Evolutionary conservation across 2,797 vertebrate genomes (phyloP), one percentile per base, ranked within the genome.

Genomic region (Liasis olivaceus): DNA sequence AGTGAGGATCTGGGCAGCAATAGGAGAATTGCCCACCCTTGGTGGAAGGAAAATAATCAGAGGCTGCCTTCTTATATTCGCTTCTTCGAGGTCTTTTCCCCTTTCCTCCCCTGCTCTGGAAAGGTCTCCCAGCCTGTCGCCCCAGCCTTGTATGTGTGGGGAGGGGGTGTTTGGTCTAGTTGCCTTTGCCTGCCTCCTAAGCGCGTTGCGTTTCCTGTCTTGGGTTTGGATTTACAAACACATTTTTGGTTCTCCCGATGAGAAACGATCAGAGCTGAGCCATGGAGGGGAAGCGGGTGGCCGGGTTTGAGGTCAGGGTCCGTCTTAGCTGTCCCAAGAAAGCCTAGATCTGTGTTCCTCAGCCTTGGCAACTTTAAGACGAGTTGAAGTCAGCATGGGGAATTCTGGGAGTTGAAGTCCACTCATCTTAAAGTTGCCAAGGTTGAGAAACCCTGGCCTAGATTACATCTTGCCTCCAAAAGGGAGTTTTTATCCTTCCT

Each of bases 41-140:
- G 0, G 0, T 58, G 72, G 93, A 66, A 5, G 88, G 91, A 81
- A 94, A 90, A 42, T 77, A 91, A 94, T 81, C 88, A 94, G 85
- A 13, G 84, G 72, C 94, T 94, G 95, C 93, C 88, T 95, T 94
- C 93, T n/a, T 42, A 5, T 0, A 94, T 92, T 12, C 0, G 24
- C 26, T 17, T 14, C 15, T 26, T 62, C 15, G 0, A 14, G 89
- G n/a, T 15, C 3, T 88, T 95, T 94, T 60, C 15, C 28, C 94
- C 5, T 8, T 51, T 51, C 51, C 1, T 9, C 5, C 5, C 51
- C 24, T 1, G 54, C 36, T 4, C 5, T 47, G n/a, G 47, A 72
- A 77, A 42, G 42, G 17, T 77, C 22, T 42, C 72, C 36, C 17
- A 5, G 47, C 26, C 13, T 84, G 9, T 63, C 60, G 20, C 20